These are phyloP conservation scores for Megaceryle alcyon DNA, from an alignment of 2,797 vertebrate species.

Conservation along the genomic window DNA sequence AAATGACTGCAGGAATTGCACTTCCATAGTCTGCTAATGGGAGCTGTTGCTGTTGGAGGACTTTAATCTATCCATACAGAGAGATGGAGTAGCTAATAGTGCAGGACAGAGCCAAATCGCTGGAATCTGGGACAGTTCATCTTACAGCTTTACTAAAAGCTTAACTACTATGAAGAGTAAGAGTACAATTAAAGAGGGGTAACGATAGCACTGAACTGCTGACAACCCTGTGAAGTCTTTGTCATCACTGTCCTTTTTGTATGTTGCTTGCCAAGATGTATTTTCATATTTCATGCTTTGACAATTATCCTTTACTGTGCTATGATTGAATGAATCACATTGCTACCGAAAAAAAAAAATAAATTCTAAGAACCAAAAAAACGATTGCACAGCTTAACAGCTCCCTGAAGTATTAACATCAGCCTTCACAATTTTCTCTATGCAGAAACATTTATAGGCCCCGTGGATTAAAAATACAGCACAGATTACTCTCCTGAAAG, in stretches of 20 bases:
- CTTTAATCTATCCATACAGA: background rate
- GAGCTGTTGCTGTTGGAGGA: background rate
- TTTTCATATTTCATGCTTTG: background rate
- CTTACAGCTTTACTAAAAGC: background rate
- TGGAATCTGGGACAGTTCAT: background rate
- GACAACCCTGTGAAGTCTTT: background rate
- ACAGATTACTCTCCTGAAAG: background rate
- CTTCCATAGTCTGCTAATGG: background rate
- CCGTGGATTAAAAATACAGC: background rate
- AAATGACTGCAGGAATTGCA: background rate
- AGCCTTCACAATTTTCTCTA: background rate
- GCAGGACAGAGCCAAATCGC: background rate
- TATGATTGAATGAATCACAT: background rate
- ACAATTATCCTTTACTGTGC: background rate
- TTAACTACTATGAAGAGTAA: background rate
- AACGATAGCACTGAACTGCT: background rate
- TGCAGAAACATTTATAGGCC: background rate
- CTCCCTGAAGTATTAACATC: background rate
- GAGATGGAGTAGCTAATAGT: background rate
- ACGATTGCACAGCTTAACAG: background rate
- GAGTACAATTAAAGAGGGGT: background rate
- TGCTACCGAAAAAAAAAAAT: background rate
- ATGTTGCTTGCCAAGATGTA: background rate
- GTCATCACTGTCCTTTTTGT: background rate
- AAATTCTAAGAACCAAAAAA: background rate